Percentiles rank a stretch among this genome's conserved stretches.
Evolutionary conservation across 37 sponge, comb jelly and placozoan species (phyloP).

Genomic region (Spongilla lacustris): DNA sequence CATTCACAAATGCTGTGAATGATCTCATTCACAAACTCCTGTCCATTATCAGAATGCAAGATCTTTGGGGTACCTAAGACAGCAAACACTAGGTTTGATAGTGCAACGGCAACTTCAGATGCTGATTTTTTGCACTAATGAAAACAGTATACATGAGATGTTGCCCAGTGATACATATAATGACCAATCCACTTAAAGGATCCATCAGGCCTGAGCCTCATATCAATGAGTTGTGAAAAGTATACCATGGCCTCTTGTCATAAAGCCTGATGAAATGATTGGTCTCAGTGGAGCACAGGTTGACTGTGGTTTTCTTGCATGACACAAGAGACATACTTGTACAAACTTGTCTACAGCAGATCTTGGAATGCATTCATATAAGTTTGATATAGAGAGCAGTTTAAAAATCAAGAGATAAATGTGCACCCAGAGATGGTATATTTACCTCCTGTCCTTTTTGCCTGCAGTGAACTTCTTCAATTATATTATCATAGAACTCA

Average conservation of each 20-base stretch:
- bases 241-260: slow-evolving; percentile 33
- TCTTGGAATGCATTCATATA: slow-evolving; percentile 45
- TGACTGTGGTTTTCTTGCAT: slow-evolving; percentile 27
- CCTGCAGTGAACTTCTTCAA: slow-evolving; percentile 19
- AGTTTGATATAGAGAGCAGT: not conserved
- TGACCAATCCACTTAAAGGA: slow-evolving; percentile 36
- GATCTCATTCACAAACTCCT: too few species aligned
- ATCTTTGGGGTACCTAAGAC: too few species aligned
- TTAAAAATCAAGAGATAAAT: not conserved
- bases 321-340: slow-evolving; percentile 24
- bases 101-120: slow-evolving; percentile 19
- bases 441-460: slow-evolving; percentile 24
- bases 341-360: slow-evolving; percentile 33
- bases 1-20: too few species aligned
- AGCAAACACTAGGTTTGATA: slow-evolving; percentile 27
- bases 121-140: slow-evolving; percentile 22
- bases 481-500: slow-evolving; percentile 39
- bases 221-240: slow-evolving; percentile 29
- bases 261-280: slow-evolving; percentile 37
- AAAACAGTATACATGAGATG: slow-evolving; percentile 12
- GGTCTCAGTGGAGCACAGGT: slow-evolving; percentile 46
- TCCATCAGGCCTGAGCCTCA: slow-evolving; percentile 29
- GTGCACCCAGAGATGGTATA: not conserved
- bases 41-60: too few species aligned
- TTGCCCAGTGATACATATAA: slow-evolving; percentile 48